These are phyloP conservation scores for Ophion costatus DNA, from an alignment of 2,888 invertebrate species.

Conservation along the genomic window DNA sequence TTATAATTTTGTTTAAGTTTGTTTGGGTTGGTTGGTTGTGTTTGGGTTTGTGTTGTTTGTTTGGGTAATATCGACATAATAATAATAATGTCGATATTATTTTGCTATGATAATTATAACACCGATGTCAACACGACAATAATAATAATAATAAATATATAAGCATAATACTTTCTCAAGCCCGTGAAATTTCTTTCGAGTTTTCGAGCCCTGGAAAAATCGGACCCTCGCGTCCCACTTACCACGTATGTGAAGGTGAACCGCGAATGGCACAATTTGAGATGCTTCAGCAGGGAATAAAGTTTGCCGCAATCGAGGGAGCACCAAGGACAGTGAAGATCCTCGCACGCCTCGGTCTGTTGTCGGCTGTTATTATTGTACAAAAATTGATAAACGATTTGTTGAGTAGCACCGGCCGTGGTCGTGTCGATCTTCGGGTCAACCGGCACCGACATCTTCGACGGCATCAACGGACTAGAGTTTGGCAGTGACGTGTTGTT, in stretches of 20 bases:
- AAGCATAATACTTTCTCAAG: too few relatives aligned
- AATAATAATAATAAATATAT: too few relatives aligned
- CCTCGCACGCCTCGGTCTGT: slow-evolving; percentile 97
- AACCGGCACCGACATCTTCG: slow-evolving; percentile 77
- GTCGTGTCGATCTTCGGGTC: slow-evolving; percentile 75
- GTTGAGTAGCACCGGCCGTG: slow-evolving; percentile 84
- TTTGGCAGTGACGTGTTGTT: slow-evolving; percentile 80
- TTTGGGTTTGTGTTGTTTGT: too few relatives aligned
- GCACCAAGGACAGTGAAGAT: slow-evolving; percentile 98
- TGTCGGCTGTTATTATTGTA: slow-evolving; percentile 97
- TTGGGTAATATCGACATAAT: too few relatives aligned
- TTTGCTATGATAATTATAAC: too few relatives aligned
- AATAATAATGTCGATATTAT: too few relatives aligned
- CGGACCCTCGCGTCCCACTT: slow-evolving; percentile 77
- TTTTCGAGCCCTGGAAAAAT: not conserved
- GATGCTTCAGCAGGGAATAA: slow-evolving; percentile 95
- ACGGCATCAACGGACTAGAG: slow-evolving; percentile 78
- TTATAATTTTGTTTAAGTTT: too few relatives aligned
- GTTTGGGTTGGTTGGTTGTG: too few relatives aligned
- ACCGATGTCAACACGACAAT: too few relatives aligned
- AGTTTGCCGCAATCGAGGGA: slow-evolving; percentile 94
- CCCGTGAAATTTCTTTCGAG: not conserved
- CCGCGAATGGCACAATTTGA: slow-evolving; percentile 96
- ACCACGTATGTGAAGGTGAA: slow-evolving; percentile 97
- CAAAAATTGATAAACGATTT: slow-evolving; percentile 97